A percentile compares a stretch with the other conserved stretches of the same genome.
These are phyloP conservation scores for Sesamia inferens DNA, from an alignment of 2,888 invertebrate species.

Conservation along the genomic window DNA sequence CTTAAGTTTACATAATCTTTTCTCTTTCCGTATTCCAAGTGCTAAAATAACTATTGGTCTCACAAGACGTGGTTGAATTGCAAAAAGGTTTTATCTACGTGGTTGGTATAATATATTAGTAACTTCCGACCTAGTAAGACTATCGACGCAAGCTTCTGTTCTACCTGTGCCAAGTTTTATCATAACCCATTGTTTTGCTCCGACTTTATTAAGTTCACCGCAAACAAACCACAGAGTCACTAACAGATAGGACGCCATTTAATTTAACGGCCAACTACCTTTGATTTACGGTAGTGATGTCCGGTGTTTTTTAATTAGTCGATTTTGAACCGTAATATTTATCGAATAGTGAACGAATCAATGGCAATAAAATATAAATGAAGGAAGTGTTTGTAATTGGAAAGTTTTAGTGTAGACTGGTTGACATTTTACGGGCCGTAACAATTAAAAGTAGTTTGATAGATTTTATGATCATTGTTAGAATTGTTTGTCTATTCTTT, in stretches of 20 bases:
- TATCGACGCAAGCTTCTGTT: constrained; percentile 32
- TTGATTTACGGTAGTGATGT: constrained; percentile 15
- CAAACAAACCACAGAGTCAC: constrained; percentile 14
- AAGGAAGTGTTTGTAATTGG: background rate
- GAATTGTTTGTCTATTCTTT: constrained; percentile 35
- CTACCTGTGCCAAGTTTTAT: constrained; percentile 58
- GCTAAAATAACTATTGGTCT: constrained; percentile 45
- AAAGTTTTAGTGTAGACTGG: background rate
- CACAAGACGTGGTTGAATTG: constrained; percentile 31
- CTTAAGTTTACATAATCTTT: constrained; percentile 16
- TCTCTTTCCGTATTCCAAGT: constrained; percentile 23
- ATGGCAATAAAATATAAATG: background rate
- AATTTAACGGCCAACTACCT: constrained; percentile 23
- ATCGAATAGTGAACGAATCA: background rate
- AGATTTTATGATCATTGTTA: constrained; percentile 33
- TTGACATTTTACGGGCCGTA: constrained; percentile 2
- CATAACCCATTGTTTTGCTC: constrained; percentile 32
- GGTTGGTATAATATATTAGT: constrained; percentile 12
- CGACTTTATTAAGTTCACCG: constrained; percentile 26
- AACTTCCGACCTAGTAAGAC: constrained; percentile 29
- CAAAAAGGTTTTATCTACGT: constrained; percentile 34
- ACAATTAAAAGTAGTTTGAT: background rate
- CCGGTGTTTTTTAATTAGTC: constrained; percentile 16
- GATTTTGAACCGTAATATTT: constrained; percentile 5
- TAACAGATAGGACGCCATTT: constrained; percentile 16